phyloP scores from a whole-genome alignment of 2,113 vertebrate genomes.

The Anser brachyrhynchus region DNA sequence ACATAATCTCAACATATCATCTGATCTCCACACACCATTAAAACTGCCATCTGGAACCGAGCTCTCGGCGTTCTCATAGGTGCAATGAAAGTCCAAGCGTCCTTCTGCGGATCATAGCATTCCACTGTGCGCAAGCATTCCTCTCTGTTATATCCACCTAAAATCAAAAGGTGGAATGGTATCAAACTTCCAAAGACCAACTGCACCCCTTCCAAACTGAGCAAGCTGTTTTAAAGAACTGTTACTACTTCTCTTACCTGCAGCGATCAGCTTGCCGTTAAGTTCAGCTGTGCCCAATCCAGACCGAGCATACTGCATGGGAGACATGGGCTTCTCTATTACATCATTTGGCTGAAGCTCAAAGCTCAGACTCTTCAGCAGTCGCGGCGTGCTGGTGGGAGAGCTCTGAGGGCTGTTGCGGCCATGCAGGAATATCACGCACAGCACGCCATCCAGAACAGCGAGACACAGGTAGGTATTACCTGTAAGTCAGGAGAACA shows the following conservation, averaged over 20 bases:
- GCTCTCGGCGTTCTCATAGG: slow-evolving; percentile 97
- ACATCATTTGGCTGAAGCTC: slow-evolving; percentile 86
- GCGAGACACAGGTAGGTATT: slow-evolving; percentile 96
- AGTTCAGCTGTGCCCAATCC: slow-evolving; percentile 92
- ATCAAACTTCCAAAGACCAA: neutral
- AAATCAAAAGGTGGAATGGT: neutral
- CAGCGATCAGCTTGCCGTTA: slow-evolving; percentile 87
- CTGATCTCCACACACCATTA: slow-evolving; percentile 83
- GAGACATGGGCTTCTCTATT: slow-evolving; percentile 88
- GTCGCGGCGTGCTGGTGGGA: slow-evolving; percentile 90
- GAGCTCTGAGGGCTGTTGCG: slow-evolving; percentile 94
- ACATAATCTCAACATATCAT: neutral
- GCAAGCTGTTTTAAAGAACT: neutral
- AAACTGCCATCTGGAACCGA: slow-evolving; percentile 96
- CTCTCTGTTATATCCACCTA: slow-evolving; percentile 97
- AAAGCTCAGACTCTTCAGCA: slow-evolving; percentile 95
- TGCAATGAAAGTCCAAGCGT: slow-evolving; percentile 93
- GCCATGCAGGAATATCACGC: slow-evolving; percentile 96
- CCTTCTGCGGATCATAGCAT: slow-evolving; percentile 89
- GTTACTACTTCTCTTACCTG: slow-evolving; percentile 75
- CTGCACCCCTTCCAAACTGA: fast-evolving
- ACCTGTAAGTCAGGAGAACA: slow-evolving; percentile 66
- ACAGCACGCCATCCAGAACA: slow-evolving; percentile 92
- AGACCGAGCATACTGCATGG: slow-evolving; percentile 96
- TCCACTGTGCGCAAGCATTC: slow-evolving; percentile 98